Evolutionary conservation across 2,797 vertebrate species (phyloP).

Genomic region (Gorsachius magnificus): DNA sequence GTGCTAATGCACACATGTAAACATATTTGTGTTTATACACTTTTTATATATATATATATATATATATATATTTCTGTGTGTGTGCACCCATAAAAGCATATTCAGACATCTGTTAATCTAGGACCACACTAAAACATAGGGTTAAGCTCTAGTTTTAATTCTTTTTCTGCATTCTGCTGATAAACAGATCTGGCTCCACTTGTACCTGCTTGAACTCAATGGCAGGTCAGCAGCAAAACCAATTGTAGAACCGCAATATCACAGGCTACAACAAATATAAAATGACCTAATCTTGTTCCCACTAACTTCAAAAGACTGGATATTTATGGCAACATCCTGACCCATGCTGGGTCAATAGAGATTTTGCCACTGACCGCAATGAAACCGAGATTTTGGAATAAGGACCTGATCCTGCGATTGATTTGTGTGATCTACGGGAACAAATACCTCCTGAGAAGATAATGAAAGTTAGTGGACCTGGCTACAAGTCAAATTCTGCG

Average conservation of each 20-base stretch:
- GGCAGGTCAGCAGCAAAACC: neutral
- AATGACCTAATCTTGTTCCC: neutral
- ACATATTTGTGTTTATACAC: neutral
- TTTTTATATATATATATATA: neutral
- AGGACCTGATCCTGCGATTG: neutral
- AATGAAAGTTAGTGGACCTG: neutral
- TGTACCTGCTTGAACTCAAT: neutral
- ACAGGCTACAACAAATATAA: neutral
- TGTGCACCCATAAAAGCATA: neutral
- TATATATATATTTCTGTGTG: neutral
- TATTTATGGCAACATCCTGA: neutral
- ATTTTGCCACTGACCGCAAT: neutral
- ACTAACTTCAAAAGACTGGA: neutral
- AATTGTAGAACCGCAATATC: neutral
- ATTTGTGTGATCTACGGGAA: neutral
- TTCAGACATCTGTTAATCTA: neutral
- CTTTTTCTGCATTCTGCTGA: neutral
- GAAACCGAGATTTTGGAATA: neutral
- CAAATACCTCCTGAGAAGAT: neutral
- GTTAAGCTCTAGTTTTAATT: neutral
- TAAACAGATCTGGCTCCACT: neutral
- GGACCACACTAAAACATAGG: neutral
- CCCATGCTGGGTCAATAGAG: neutral
- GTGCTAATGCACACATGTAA: neutral
- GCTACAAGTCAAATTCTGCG: neutral